phyloP scores from a whole-genome alignment of 1,140 invertebrate genomes.

The Dendroctonus ponderosae region DNA sequence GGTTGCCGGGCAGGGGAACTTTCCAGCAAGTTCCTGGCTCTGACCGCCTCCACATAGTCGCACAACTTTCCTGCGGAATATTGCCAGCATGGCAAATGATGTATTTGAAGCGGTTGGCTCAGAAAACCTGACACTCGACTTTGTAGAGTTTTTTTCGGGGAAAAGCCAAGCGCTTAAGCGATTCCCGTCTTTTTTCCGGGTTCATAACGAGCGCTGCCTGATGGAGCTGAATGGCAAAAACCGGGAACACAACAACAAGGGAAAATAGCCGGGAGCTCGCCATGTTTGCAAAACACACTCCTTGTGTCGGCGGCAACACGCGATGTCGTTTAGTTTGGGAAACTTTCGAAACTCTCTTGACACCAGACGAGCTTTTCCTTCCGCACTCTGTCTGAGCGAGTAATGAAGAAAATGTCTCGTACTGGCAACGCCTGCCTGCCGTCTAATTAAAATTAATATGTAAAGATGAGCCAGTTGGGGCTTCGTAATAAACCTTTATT shows the following conservation, averaged over 20 bases:
- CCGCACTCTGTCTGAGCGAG: slow-evolving; percentile 26
- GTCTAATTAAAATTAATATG: slow-evolving; percentile 28
- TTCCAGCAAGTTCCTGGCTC: no score
- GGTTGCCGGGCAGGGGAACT: no score
- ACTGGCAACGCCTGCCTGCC: slow-evolving; percentile 4
- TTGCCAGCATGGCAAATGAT: no score
- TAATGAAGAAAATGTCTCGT: slow-evolving; percentile 29
- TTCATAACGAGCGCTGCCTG: background rate
- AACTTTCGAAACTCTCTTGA: slow-evolving; percentile 30
- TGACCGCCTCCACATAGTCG: no score
- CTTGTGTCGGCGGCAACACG: slow-evolving; percentile 26
- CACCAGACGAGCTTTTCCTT: slow-evolving; percentile 29
- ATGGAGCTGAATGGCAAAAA: slow-evolving; percentile 10
- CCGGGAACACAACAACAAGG: slow-evolving; percentile 10
- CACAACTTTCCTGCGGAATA: no score
- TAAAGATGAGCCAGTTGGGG: slow-evolving; percentile 19
- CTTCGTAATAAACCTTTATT: slow-evolving; percentile 15
- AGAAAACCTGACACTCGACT: no score
- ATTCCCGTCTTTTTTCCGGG: no score
- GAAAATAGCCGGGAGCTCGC: slow-evolving; percentile 26
- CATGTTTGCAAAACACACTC: slow-evolving; percentile 35
- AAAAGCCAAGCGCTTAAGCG: no score
- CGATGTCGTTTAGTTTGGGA: slow-evolving; percentile 28
- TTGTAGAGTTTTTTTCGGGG: no score
- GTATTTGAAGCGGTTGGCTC: no score